Percentiles rank a stretch among this genome's conserved stretches.
Evolutionary conservation across 2,113 vertebrate species (phyloP).

Genomic region (Coptodon rendalli): DNA sequence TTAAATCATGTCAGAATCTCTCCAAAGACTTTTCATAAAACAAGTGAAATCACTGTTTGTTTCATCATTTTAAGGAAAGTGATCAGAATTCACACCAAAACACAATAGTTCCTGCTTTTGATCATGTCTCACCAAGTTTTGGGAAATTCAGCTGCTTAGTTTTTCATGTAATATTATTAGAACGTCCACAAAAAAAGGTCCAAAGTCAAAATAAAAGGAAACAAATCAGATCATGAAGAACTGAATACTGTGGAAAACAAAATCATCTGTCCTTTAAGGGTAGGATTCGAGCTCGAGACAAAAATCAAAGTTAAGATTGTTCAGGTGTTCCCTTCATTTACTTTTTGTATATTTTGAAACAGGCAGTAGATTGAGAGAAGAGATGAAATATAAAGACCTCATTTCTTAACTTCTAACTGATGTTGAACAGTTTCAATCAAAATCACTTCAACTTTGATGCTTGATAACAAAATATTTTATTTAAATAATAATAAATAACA

Average conservation of each 20-base stretch:
- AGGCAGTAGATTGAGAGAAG: background rate
- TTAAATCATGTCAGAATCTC: background rate
- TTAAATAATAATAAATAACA: constrained; percentile 56
- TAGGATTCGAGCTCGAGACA: background rate
- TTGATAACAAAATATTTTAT: constrained; percentile 23
- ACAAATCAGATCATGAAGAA: background rate
- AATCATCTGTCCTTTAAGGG: background rate
- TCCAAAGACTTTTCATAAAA: background rate
- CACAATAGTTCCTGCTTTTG: background rate
- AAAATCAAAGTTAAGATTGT: background rate
- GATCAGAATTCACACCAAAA: background rate
- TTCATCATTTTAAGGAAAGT: background rate
- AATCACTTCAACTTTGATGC: background rate
- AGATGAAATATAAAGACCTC: background rate
- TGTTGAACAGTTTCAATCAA: background rate
- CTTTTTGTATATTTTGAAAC: background rate
- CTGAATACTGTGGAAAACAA: background rate
- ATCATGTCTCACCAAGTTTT: background rate
- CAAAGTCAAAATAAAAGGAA: background rate
- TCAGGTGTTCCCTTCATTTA: background rate
- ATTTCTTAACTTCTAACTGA: background rate
- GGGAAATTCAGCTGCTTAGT: background rate
- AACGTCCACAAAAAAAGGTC: background rate
- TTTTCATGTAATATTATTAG: background rate
- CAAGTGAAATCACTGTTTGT: background rate